phyloP scores from a whole-genome alignment of 2,888 invertebrate species.

The Brachycybe producta region DNA sequence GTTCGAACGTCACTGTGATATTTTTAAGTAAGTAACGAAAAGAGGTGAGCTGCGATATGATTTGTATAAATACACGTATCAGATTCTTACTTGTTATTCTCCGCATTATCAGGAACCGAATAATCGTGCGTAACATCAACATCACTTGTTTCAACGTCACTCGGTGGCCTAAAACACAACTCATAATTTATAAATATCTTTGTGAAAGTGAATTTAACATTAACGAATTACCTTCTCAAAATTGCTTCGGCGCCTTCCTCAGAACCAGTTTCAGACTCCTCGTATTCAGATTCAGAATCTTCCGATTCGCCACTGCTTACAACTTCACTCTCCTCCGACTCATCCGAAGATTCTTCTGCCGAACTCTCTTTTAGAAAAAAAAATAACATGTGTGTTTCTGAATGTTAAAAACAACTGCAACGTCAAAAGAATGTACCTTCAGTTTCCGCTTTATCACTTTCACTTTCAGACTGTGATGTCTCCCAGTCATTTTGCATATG shows the following conservation, averaged over 20 bases:
- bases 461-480: conserved; percentile 22
- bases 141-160: neutral
- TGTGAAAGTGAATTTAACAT: neutral
- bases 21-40: too few species aligned
- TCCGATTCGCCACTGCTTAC: conserved; percentile 22
- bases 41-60: too few species aligned
- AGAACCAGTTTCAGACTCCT: conserved; percentile 23
- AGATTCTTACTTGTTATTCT: too few species aligned
- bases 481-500: conserved; percentile 10
- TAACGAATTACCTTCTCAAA: neutral
- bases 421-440: conserved; percentile 15
- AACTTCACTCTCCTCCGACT: conserved; percentile 23
- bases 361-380: conserved; percentile 19
- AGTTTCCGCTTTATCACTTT: conserved; percentile 23
- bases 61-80: too few species aligned
- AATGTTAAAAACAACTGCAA: too few species aligned
- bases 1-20: too few species aligned
- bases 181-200: neutral
- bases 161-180: neutral
- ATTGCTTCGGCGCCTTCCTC: conserved; percentile 10
- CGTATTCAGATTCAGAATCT: conserved; percentile 23
- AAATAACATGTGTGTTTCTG: too few species aligned
- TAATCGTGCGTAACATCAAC: too few species aligned
- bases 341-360: conserved; percentile 22
- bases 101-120: too few species aligned